A percentile compares a stretch with the other conserved stretches of the same genome.
These are phyloP conservation scores for Geococcyx californianus DNA, from an alignment of 2,113 vertebrate genomes.

Conservation along the genomic window DNA sequence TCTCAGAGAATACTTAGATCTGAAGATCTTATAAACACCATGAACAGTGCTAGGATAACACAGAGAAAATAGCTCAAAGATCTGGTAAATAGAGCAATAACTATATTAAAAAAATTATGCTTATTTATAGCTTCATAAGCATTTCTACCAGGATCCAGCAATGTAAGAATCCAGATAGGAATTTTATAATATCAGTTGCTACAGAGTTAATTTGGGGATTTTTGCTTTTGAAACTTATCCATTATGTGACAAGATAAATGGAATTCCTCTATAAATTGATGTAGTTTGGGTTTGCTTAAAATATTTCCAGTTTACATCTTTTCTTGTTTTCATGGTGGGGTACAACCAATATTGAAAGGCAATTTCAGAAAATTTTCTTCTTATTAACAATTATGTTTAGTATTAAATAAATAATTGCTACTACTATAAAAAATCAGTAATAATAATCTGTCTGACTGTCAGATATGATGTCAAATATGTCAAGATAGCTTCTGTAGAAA, in stretches of 20 bases:
- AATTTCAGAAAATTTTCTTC: background rate
- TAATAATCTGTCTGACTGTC: background rate
- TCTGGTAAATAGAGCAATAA: background rate
- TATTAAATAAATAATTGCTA: background rate
- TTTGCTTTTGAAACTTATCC: background rate
- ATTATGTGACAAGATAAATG: background rate
- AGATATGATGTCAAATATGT: background rate
- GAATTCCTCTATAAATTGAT: background rate
- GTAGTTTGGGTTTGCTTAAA: background rate
- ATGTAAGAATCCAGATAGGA: background rate
- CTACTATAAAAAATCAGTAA: background rate
- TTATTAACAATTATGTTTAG: background rate
- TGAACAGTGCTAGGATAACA: background rate
- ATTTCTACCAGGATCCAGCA: background rate
- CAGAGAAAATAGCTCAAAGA: background rate
- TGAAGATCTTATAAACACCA: background rate
- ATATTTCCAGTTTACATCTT: background rate
- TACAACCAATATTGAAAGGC: background rate
- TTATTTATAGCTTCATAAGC: background rate
- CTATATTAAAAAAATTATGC: background rate
- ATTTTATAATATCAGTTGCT: background rate
- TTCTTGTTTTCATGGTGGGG: background rate
- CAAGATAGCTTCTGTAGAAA: background rate
- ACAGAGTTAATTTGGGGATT: background rate
- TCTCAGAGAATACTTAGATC: background rate